Conservation (phyloP, 2,888 invertebrate genomes). For the Galerucella pusilla region DNA sequence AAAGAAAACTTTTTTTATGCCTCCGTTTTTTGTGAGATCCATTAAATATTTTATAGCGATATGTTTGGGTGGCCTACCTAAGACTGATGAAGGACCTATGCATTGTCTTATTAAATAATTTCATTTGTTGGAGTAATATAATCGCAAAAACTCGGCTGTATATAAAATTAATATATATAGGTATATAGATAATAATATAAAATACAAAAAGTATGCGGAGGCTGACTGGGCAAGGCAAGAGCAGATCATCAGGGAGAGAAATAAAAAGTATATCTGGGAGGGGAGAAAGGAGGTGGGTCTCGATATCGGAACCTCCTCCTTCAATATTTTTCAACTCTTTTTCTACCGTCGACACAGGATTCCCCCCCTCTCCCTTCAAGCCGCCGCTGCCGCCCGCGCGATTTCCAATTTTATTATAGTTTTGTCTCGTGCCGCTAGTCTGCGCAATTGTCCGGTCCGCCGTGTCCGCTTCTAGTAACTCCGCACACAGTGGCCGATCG, state of each 20-base stretch:
- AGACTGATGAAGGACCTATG: not conserved
- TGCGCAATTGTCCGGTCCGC: constrained; percentile 47
- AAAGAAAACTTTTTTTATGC: too few relatives aligned
- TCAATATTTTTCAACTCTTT: constrained; percentile 57
- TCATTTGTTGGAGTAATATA: not conserved
- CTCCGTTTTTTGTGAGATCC: too few relatives aligned
- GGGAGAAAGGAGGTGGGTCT: constrained; percentile 60
- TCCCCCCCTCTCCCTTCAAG: constrained; percentile 40
- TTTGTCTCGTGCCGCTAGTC: constrained; percentile 52
- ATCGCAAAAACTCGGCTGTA: constrained; percentile 33
- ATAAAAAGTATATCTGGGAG: constrained; percentile 53
- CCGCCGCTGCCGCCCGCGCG: constrained; percentile 48
- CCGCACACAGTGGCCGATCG: constrained; percentile 41
- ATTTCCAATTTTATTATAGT: constrained; percentile 63
- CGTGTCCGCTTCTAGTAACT: not conserved
- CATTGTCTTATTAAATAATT: not conserved
- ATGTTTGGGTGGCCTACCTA: not conserved
- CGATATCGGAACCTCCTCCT: constrained; percentile 62
- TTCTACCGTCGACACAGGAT: constrained; percentile 45
- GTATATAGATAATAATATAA: constrained; percentile 33
- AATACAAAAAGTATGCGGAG: constrained; percentile 54
- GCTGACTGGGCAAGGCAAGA: constrained; percentile 50
- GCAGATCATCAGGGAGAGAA: constrained; percentile 47
- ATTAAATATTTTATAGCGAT: too few relatives aligned
- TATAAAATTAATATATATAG: not conserved